Evolutionary conservation across 2,888 invertebrate species (phyloP).

Genomic region (Gymnosoma rotundatum): DNA sequence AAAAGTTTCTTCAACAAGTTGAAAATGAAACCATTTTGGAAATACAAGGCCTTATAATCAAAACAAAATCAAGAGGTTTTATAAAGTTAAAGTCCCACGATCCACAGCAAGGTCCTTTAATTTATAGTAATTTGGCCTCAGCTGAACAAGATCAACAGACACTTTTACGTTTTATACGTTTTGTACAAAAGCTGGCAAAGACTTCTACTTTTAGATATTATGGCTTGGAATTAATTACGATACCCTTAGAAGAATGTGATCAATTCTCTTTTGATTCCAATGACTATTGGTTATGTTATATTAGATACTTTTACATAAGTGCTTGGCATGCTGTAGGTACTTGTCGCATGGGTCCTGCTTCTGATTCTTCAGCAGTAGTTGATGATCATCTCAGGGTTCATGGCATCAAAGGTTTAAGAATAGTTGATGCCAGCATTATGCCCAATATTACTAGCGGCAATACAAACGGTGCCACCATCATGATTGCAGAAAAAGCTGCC

Average conservation of each 20-base stretch:
- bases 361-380: conserved; percentile 83
- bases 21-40: conserved; percentile 72
- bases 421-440: conserved; percentile 92
- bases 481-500: conserved; percentile 93
- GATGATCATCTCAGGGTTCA: conserved; percentile 83
- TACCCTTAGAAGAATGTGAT: conserved; percentile 76
- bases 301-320: conserved; percentile 83
- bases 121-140: conserved; percentile 84
- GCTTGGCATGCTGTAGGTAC: conserved; percentile 88
- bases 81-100: conserved; percentile 83
- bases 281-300: conserved; percentile 85
- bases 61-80: conserved; percentile 82
- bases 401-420: conserved; percentile 87
- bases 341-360: conserved; percentile 85
- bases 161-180: conserved; percentile 79
- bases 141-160: conserved; percentile 82
- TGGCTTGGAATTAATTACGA: conserved; percentile 76
- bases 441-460: conserved; percentile 90
- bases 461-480: conserved; percentile 92
- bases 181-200: conserved; percentile 78
- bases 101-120: conserved; percentile 83
- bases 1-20: conserved; percentile 67
- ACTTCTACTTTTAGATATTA: conserved; percentile 82
- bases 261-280: conserved; percentile 76
- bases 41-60: conserved; percentile 76